Percentiles rank a stretch among this genome's conserved stretches.
Conservation (phyloP, 1,140 invertebrate species). For the Bombus haemorrhoidalis region DNA sequence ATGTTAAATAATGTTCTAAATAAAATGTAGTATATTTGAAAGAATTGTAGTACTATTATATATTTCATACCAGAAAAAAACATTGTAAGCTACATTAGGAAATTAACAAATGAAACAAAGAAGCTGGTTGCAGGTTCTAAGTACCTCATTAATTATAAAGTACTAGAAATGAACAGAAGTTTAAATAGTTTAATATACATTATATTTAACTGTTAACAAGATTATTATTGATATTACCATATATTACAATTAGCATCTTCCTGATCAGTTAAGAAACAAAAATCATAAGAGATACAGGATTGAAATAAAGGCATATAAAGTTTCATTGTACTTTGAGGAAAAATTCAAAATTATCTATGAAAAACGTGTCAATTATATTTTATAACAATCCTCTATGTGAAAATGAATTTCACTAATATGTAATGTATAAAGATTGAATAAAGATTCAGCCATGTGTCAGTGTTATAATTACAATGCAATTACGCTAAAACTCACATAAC, state of each 20-base stretch:
- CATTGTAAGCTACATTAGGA: neutral
- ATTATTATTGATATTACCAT: conserved; percentile 4
- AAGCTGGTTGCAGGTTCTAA: conserved; percentile 39
- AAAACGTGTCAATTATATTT: conserved; percentile 5
- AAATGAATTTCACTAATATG: conserved; percentile 1
- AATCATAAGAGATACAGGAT: neutral
- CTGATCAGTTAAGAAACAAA: neutral
- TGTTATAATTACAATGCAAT: conserved; percentile 28
- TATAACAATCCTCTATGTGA: neutral
- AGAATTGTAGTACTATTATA: neutral
- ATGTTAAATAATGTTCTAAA: neutral
- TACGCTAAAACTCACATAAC: conserved; percentile 17
- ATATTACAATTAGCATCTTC: neutral
- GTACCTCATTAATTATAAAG: neutral
- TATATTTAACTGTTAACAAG: conserved; percentile 18
- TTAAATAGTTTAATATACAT: neutral
- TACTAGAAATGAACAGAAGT: conserved; percentile 19
- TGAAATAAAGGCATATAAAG: conserved; percentile 4
- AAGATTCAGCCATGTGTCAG: conserved; percentile 19
- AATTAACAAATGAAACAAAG: conserved; percentile 36
- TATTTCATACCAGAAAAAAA: neutral
- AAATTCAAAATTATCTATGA: neutral
- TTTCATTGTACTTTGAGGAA: neutral
- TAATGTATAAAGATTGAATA: conserved; percentile 15
- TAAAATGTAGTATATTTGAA: neutral